Evolutionary conservation across 2,888 invertebrate genomes (phyloP).

Genomic region (Aphodius sticticus): DNA sequence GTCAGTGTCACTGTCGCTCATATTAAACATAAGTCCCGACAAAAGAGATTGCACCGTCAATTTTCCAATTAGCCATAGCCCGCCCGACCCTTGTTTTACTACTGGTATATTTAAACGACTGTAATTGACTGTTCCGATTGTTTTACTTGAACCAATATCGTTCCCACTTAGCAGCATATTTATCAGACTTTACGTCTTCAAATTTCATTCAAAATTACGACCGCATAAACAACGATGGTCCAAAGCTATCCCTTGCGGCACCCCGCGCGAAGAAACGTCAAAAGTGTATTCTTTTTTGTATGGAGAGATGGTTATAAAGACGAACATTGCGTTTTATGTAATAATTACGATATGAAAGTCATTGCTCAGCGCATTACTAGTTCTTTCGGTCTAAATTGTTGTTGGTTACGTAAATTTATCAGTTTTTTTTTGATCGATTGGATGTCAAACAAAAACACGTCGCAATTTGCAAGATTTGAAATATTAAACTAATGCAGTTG

Average conservation of each 20-base stretch:
- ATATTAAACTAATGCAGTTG: not conserved
- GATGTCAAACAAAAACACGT: not conserved
- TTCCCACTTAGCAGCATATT: not conserved
- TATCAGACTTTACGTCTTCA: not conserved
- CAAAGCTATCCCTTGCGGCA: not conserved
- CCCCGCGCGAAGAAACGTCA: not conserved
- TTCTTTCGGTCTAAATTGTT: too few relatives aligned
- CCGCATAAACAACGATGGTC: not conserved
- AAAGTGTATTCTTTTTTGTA: too few relatives aligned
- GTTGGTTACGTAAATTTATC: not conserved
- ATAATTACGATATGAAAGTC: too few relatives aligned
- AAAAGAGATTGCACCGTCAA: not conserved
- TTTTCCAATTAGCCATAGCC: not conserved
- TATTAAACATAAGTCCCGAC: not conserved
- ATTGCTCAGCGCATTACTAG: too few relatives aligned
- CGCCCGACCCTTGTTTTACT: not conserved
- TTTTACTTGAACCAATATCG: not conserved
- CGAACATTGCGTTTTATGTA: too few relatives aligned
- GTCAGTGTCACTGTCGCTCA: conserved; percentile 4
- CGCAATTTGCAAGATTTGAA: not conserved
- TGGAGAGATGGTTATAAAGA: too few relatives aligned
- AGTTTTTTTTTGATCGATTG: not conserved
- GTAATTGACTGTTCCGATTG: not conserved
- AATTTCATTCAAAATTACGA: not conserved
- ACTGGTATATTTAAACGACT: not conserved